phyloP scores from a whole-genome alignment of 2,797 vertebrate species.

The Xerus rutilus region DNA sequence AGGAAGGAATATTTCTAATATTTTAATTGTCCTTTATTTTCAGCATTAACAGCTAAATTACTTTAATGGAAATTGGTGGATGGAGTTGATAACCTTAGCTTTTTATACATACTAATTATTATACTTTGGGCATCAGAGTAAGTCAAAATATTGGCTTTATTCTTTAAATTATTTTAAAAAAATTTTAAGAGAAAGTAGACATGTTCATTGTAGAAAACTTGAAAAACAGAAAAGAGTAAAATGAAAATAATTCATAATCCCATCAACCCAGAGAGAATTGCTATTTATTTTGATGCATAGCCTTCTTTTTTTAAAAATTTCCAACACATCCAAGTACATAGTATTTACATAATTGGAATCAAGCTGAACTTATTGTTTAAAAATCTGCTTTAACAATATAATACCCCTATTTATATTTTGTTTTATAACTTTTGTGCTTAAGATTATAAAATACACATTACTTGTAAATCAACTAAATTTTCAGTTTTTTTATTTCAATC shows the following conservation, averaged over 20 bases:
- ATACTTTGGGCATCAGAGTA: slow-evolving; percentile 45
- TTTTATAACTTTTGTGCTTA: slow-evolving; percentile 27
- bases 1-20: slow-evolving; percentile 44
- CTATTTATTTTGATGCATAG: slow-evolving; percentile 34
- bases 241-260: slow-evolving; percentile 54
- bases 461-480: slow-evolving; percentile 32
- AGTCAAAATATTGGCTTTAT: slow-evolving; percentile 72
- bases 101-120: slow-evolving; percentile 50
- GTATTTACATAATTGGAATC: slow-evolving; percentile 16
- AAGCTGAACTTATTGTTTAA: slow-evolving; percentile 26
- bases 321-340: neutral
- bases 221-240: slow-evolving; percentile 55
- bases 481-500: slow-evolving; percentile 36
- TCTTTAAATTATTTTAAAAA: slow-evolving; percentile 25
- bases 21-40: slow-evolving; percentile 71
- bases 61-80: slow-evolving; percentile 56
- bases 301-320: slow-evolving; percentile 33
- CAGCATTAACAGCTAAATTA: slow-evolving; percentile 56
- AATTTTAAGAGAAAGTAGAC: slow-evolving; percentile 56
- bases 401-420: neutral
- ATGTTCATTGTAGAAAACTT: slow-evolving; percentile 40
- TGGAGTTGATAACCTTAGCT: slow-evolving; percentile 52
- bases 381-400: slow-evolving; percentile 52
- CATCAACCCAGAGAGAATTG: neutral
- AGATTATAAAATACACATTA: slow-evolving; percentile 50